phyloP scores from a whole-genome alignment of 2,113 vertebrate species.

The Cottus gobio region DNA sequence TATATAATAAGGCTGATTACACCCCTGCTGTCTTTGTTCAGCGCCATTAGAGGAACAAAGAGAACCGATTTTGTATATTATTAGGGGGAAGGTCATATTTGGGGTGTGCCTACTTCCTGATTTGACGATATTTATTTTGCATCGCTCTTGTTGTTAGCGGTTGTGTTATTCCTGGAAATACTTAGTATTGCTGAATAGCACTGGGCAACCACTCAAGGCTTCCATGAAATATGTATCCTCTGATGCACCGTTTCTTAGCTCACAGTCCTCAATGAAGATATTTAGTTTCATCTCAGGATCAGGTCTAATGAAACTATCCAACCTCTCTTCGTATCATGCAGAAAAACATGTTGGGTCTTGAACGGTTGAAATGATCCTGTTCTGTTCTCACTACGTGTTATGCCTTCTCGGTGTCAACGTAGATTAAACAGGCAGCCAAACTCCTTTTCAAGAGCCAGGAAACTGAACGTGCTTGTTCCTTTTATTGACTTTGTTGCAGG shows the following conservation, averaged over 20 bases:
- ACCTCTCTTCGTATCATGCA: not conserved
- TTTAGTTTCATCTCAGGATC: not conserved
- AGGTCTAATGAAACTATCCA: constrained; percentile 1
- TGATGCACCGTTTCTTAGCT: constrained; percentile 2
- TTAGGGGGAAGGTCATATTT: not conserved
- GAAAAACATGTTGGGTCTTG: not conserved
- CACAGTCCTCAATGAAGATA: constrained; percentile 7
- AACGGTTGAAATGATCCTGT: constrained; percentile 6
- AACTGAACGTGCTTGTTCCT: too few species aligned
- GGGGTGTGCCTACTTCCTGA: constrained; percentile 9
- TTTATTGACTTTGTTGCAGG: too few species aligned
- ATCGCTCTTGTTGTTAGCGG: constrained; percentile 25
- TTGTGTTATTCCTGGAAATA: constrained; percentile 49
- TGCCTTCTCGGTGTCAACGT: too few species aligned
- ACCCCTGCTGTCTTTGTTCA: not conserved
- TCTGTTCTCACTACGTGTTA: too few species aligned
- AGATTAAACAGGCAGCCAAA: too few species aligned
- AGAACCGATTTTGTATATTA: constrained; percentile 1
- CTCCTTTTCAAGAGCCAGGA: too few species aligned
- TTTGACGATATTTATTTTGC: constrained; percentile 34
- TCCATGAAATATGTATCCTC: constrained; percentile 29
- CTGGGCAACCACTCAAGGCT: constrained; percentile 39
- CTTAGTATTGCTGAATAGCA: constrained; percentile 45
- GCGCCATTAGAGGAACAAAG: not conserved
- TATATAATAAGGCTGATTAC: constrained; percentile 5